Evolutionary conservation across 2,113 vertebrate species (phyloP), one percentile per base, ranked within the genome.

Genomic region (Poeciliopsis retropinna): DNA sequence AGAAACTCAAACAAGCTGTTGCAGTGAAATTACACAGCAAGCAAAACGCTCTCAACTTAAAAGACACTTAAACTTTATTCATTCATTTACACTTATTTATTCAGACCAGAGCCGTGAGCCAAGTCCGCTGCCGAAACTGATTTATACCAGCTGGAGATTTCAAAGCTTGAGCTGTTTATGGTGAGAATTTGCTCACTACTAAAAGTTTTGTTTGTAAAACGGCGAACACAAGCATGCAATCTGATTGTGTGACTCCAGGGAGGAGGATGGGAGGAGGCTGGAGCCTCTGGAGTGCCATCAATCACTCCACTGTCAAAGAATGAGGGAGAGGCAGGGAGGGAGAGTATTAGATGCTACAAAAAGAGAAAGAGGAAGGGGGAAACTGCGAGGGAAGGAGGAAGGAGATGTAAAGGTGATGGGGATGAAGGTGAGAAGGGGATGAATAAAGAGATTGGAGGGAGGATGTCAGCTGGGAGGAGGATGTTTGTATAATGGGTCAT

Each of bases 231-330:
- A 64, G 60, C 66, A 74, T 62, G 77, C 68, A 79, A 79, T 85
- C 57, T 88, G 82, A 90, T 91, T 86, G 89, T 65, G 79, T 72
- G 87, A 87, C 92, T 83, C 91, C 31, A 61, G 89, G 87, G 89
- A 91, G 86, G 81, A 86, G 86, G 85, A 88, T 78, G 82, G 91
- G 90, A 60, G 87, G 85, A 81, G 82, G 83, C 78, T 79, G 80
- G 72, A 82, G 87, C 90, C 91, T 91, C 90, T 64, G 73, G 91
- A 93, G 92, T 51, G 44, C 91, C 92, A 93, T 93, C 91, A 93
- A 93, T 93, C 91, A 93, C 90, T 82, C 76, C 79, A 81, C 80
- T 89, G 91, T 89, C 92, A 91, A 79, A 75, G 77, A 64, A 81
- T 73, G 80, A 82, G 79, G 76, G 79, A 75, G 81, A 78, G 82